phyloP scores from a whole-genome alignment of 2,113 vertebrate species.

The Prionailurus viverrinus region DNA sequence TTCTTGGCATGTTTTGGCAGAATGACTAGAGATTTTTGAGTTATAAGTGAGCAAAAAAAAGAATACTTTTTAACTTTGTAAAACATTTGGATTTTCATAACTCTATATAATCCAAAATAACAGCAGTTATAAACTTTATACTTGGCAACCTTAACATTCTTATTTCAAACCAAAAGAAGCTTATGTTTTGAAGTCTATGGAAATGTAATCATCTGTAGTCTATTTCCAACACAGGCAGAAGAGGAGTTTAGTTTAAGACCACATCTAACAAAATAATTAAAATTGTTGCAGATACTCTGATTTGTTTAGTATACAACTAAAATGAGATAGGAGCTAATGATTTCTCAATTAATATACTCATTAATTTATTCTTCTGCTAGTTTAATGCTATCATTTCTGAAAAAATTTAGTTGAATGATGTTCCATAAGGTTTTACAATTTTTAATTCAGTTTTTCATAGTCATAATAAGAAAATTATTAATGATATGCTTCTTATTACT shows the following conservation, averaged over 20 bases:
- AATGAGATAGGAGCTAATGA: slow-evolving; percentile 65
- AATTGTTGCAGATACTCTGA: slow-evolving; percentile 67
- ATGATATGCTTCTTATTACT: background rate
- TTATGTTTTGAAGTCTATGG: slow-evolving; percentile 82
- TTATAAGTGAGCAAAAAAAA: slow-evolving; percentile 84
- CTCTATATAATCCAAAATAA: slow-evolving; percentile 82
- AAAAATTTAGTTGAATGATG: background rate
- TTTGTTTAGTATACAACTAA: slow-evolving; percentile 62
- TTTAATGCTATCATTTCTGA: background rate
- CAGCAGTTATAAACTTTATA: slow-evolving; percentile 83
- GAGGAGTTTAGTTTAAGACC: slow-evolving; percentile 69
- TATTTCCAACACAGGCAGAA: slow-evolving; percentile 79
- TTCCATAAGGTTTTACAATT: background rate
- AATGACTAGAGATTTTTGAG: slow-evolving; percentile 76
- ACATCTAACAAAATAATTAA: slow-evolving; percentile 80
- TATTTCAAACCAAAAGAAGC: slow-evolving; percentile 79
- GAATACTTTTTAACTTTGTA: slow-evolving; percentile 83
- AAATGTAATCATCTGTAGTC: slow-evolving; percentile 83
- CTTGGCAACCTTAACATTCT: slow-evolving; percentile 80
- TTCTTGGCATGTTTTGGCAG: slow-evolving; percentile 67
- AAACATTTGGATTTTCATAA: slow-evolving; percentile 85
- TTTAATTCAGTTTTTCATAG: slow-evolving; percentile 3
- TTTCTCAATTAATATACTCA: slow-evolving; percentile 67
- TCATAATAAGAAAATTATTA: slow-evolving; percentile 13
- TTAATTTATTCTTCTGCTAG: slow-evolving; percentile 47